phyloP scores from a whole-genome alignment of 2,888 invertebrate genomes.

The Mythimna ferrago region DNA sequence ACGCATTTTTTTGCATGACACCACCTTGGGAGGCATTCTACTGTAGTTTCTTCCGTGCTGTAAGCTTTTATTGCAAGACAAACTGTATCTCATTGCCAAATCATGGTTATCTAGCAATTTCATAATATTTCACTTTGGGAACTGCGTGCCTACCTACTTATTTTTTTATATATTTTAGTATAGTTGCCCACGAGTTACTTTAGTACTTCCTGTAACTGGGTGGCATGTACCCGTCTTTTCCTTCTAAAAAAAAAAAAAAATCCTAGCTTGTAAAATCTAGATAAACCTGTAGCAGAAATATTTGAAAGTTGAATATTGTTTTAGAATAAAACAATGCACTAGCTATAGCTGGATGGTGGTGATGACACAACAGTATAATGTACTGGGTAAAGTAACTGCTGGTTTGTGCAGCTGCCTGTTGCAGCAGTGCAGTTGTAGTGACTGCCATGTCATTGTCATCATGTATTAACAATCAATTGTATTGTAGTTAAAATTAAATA shows the following conservation, averaged over 20 bases:
- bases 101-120: slow-evolving; percentile 34
- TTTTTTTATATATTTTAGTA: slow-evolving; percentile 39
- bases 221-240: slow-evolving; percentile 41
- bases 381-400: slow-evolving; percentile 12
- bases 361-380: slow-evolving; percentile 49
- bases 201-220: slow-evolving; percentile 54
- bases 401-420: slow-evolving; percentile 31
- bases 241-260: slow-evolving; percentile 1
- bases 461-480: neutral
- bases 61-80: slow-evolving; percentile 18
- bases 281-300: slow-evolving; percentile 1
- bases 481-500: neutral
- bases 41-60: slow-evolving; percentile 68
- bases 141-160: slow-evolving; percentile 46
- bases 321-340: slow-evolving; percentile 15
- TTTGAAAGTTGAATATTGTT: slow-evolving; percentile 16
- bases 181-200: slow-evolving; percentile 51
- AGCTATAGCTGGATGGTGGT: slow-evolving; percentile 25
- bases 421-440: slow-evolving; percentile 26
- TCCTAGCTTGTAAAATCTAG: neutral
- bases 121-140: slow-evolving; percentile 24
- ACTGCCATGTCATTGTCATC: slow-evolving; percentile 16
- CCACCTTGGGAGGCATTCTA: slow-evolving; percentile 82
- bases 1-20: slow-evolving; percentile 87
- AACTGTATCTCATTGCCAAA: slow-evolving; percentile 15